Base-by-base conservation (phyloP, 2,113 vertebrate genomes). In the Stegostoma tigrinum region DNA sequence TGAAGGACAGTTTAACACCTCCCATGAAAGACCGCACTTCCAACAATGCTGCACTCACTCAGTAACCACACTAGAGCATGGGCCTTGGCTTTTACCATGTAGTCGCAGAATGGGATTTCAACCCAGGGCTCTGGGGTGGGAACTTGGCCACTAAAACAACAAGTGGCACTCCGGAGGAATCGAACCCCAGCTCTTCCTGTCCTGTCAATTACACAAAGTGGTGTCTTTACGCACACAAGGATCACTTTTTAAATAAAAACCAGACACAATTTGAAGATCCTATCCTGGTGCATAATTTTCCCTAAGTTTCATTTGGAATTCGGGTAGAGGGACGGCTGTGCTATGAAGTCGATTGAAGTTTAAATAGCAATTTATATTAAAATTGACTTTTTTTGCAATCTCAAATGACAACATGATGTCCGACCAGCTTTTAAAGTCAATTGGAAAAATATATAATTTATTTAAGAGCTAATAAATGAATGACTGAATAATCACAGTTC, bases 381-480 rank as follows among this genome's bases (percentile, higher is more conserved):
- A 91, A 91, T 91, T 91, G 89, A 91, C 89, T 66, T 91, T 91
- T 61, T 61, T 64, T 23, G 17, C 89, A 66, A n/a, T 7, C 89
- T 64, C 55, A 19, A 91, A 38, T 23, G 89, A 66, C 34, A 91
- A 66, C 55, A n/a, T n/a, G 61, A 67, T 21, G 34, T 93, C 89
- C 38, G 34, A 93, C 17, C 15, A 34, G 34, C 89, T 38, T 93
- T 93, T 66, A 93, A 66, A n/a, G 61, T 52, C n/a, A 38, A n/a
- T 64, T 93, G 17, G 61, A 23, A 93, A 93, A 93, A 93, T 93
- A 8, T 38, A 93, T 93, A n/a, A 93, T 93, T 93, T 93, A 93
- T 93, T 67, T n/a, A 66, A n/a, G 1, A 66, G 89, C 55, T n/a
- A 91, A 64, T 91, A 64, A 91, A 38, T n/a, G 15, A 66, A 3